Base-by-base conservation (phyloP, 37 sponge, comb jelly and placozoan species). In the Amphimedon queenslandica region DNA sequence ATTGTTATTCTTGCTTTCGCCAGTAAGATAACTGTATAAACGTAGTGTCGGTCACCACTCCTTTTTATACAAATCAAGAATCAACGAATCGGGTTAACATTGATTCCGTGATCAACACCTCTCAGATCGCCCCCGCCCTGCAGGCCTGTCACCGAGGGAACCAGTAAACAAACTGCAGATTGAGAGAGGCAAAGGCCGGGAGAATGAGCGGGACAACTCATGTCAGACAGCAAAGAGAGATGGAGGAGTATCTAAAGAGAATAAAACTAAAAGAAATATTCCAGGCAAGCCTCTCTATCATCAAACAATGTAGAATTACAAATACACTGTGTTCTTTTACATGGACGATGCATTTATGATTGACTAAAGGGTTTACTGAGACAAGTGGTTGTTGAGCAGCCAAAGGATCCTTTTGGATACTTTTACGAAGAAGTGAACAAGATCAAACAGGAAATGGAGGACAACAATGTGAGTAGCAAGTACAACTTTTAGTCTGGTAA, bases 391-490 rank as follows among this genome's bases (percentile, higher is more conserved):
- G 53, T 32, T 40, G 57, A 83, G 6, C 90, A 83, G 40, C 90
- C 90, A 36, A 68, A 70, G 0, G 80, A 89, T 33, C 90, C 90
- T 40, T 58, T 89, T 37, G 69, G 40, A 18, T 84, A 83, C 73
- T 80, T 89, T 40, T 69, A 71, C 55, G 68, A 83, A 35, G 81
- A 84, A 40, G 42, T 89, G 1, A 34, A 55, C 64, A 81, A 80
- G 55, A 76, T 89, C 53, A 83, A 80, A 69, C 75, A 71, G 37
- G 90, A 89, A 64, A 76, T 89, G 77, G 76, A 83, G 27, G 84
- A 83, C 41, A 55, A 66, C 5, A 67, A 89, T 28, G 90, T 89
- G 30, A 58, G 87, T 8, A 67, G 11, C 2, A 43, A 29, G 10
- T 6, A 20, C 11, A 25, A 30, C 32, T 30, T 16, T 29, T 30